These are phyloP conservation scores for Tetragonula carbonaria DNA, from an alignment of 2,888 invertebrate genomes.

Conservation along the genomic window DNA sequence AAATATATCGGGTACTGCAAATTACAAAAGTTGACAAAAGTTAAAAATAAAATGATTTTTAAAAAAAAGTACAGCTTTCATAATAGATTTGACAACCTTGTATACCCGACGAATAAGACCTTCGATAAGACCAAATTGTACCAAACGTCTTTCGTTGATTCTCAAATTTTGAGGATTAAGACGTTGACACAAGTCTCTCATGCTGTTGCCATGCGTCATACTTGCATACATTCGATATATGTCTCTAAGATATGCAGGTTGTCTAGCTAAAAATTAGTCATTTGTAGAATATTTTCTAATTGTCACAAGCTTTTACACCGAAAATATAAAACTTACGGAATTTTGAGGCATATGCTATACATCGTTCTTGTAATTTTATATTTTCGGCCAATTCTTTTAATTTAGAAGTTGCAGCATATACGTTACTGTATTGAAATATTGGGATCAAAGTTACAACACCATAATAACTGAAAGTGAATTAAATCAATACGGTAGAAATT, in stretches of 20 bases:
- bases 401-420: conserved; percentile 92
- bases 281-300: neutral
- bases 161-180: conserved; percentile 89
- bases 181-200: conserved; percentile 90
- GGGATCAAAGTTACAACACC: conserved; percentile 91
- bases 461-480: conserved; percentile 85
- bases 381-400: conserved; percentile 89
- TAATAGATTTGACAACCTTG: conserved; percentile 85
- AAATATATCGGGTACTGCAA: conserved; percentile 82
- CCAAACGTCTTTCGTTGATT: conserved; percentile 92
- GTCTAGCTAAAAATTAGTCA: conserved; percentile 85
- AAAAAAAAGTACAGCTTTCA: neutral
- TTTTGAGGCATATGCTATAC: conserved; percentile 89
- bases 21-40: conserved; percentile 9
- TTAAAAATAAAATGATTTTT: conserved; percentile 1
- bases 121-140: conserved; percentile 94
- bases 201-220: conserved; percentile 91
- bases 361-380: conserved; percentile 88
- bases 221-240: conserved; percentile 91
- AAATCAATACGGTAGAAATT: neutral
- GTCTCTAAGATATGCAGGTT: conserved; percentile 88
- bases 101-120: conserved; percentile 92
- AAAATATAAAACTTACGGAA: conserved; percentile 85
- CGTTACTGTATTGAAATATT: conserved; percentile 93
- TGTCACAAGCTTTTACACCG: neutral